Evolutionary conservation across 2,113 vertebrate species (phyloP).

Genomic region (Prinia subflava): DNA sequence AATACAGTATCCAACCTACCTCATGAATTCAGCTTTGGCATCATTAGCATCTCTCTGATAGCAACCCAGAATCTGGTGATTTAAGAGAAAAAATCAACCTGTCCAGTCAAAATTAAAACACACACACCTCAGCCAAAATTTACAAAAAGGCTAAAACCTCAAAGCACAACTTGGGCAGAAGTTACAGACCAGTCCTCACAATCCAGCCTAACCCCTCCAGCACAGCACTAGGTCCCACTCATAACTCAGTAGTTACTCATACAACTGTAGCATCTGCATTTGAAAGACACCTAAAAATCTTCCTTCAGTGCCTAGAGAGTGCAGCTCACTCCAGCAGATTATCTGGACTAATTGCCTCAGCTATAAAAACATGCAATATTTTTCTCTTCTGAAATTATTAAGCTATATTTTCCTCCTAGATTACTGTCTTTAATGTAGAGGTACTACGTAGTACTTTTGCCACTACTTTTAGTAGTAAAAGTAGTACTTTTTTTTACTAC

Average conservation of each 20-base stretch:
- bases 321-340: neutral
- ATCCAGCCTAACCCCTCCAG: neutral
- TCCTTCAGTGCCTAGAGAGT: neutral
- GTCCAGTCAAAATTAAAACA: neutral
- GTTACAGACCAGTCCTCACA: neutral
- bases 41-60: neutral
- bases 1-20: neutral
- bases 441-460: neutral
- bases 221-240: neutral
- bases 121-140: neutral
- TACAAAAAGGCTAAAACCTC: neutral
- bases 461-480: too few relatives aligned
- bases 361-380: neutral
- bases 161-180: neutral
- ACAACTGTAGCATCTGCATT: neutral
- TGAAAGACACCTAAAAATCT: neutral
- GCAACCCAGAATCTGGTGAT: neutral
- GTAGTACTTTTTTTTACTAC: too few relatives aligned
- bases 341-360: neutral
- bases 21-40: neutral
- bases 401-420: neutral
- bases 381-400: neutral
- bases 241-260: neutral
- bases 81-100: neutral
- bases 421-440: neutral